Base-by-base conservation (phyloP, 2,113 vertebrate genomes). In the Urocolius indicus region DNA sequence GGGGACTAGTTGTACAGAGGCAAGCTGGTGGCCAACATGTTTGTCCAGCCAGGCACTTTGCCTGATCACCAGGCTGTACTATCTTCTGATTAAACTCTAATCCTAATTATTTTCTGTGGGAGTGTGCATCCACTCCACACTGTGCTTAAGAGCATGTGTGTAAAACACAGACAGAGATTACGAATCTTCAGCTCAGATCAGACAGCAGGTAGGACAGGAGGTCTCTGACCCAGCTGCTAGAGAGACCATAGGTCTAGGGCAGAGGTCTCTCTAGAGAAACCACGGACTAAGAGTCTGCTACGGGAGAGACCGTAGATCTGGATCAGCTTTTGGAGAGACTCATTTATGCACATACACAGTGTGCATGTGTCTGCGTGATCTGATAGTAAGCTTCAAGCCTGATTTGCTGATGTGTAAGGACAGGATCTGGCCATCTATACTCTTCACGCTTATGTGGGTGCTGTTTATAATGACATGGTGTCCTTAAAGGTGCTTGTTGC, bases 391-490 rank as follows among this genome's bases (percentile, higher is more conserved):
- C 32, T 45, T 66, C 49, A 36, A 72, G 21, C 38, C 46, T 11
- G n/a, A 78, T 9, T 3, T 71, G 11, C 20, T 45, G 29, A 45
- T 32, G 32, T 1, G 0, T 19, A 43, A 34, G 38, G 66, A 12
- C 16, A 72, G 45, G 20, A 69, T 69, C 21, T 30, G 29, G 34
- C 29, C 36, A 6, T 46, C 46, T 21, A 27, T 6, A 29, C 12
- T 9, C 2, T 5, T 89, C 15, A 8, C 1, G 7, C 27, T 48
- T 19, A 16, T 8, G 13, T 2, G 12, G 0, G 0, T 5, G 16
- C 18, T 36, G 8, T 32, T 84, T 46, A 27, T 63, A 23, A 6
- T 2, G 16, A 41, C 4, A 11, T 27, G n/a, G 34, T 76, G 32
- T n/a, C 65, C 6, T 4, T 24, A 59, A 59, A 66, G 34, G 45